Percentiles rank a stretch among this genome's conserved stretches.
phyloP scores from a whole-genome alignment of 2,113 vertebrate genomes.

The Microcebus murinus region DNA sequence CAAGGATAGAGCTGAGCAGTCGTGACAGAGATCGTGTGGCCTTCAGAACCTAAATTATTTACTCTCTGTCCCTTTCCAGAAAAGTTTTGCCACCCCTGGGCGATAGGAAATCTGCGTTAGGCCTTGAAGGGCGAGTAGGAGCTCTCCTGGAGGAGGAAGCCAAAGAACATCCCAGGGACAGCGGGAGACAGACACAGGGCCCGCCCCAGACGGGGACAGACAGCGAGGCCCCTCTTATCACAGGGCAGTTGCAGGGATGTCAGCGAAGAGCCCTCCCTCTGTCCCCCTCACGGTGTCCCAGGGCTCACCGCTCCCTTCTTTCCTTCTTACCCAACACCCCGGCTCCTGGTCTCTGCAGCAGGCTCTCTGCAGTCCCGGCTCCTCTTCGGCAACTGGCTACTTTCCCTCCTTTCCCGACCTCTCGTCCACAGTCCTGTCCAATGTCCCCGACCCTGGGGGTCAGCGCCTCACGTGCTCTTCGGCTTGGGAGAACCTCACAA shows the following conservation, averaged over 20 bases:
- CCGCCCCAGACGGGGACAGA: too few species aligned
- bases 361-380: not conserved
- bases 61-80: accelerated
- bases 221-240: not conserved
- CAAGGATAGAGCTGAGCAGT: not conserved
- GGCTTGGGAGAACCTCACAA: not conserved
- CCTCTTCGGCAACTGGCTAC: not conserved
- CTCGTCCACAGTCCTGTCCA: accelerated
- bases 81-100: not conserved
- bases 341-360: not conserved
- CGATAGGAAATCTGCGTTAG: not conserved
- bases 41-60: not conserved
- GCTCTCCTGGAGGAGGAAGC: not conserved
- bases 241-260: not conserved
- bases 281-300: not conserved
- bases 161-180: not conserved
- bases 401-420: not conserved
- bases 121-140: not conserved
- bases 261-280: not conserved
- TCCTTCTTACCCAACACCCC: not conserved
- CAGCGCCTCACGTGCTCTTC: not conserved
- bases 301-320: not conserved
- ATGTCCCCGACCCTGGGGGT: not conserved
- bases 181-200: accelerated
- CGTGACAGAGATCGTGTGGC: not conserved